Percentiles rank a stretch among this genome's conserved stretches.
These are phyloP conservation scores for Eolophus roseicapilla DNA, from an alignment of 2,113 vertebrate species.

Conservation along the genomic window DNA sequence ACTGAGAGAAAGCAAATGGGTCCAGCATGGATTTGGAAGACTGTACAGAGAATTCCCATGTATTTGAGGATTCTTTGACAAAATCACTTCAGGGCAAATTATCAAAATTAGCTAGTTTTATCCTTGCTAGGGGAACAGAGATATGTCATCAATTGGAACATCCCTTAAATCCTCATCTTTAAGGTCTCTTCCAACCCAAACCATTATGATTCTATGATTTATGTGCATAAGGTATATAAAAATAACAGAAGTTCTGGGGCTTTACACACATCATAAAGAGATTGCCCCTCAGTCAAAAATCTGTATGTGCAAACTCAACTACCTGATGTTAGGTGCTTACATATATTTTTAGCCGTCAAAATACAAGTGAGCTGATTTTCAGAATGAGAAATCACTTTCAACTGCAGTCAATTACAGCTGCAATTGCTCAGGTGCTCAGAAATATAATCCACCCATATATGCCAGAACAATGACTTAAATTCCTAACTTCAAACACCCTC, in stretches of 20 bases:
- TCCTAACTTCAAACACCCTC: neutral
- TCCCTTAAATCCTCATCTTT: neutral
- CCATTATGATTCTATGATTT: neutral
- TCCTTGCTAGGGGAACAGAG: neutral
- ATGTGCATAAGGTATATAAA: neutral
- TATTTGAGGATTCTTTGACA: neutral
- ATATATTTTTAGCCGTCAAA: neutral
- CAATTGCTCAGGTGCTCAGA: neutral
- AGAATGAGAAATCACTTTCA: neutral
- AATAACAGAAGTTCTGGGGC: neutral
- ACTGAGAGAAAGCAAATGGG: neutral
- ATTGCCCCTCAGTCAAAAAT: neutral
- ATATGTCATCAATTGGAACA: neutral
- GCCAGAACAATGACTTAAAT: neutral
- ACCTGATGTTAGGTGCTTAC: neutral
- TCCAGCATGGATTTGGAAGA: neutral
- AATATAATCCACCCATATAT: neutral
- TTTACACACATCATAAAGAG: neutral
- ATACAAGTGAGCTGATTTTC: neutral
- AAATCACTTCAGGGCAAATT: neutral
- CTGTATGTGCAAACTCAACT: neutral
- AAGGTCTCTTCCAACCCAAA: neutral
- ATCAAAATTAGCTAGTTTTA: neutral
- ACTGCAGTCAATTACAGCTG: neutral
- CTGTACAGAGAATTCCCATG: neutral